Percentiles rank a stretch among this genome's conserved stretches.
Conservation (phyloP, 2,797 vertebrate genomes). For the Erithacus rubecula region DNA sequence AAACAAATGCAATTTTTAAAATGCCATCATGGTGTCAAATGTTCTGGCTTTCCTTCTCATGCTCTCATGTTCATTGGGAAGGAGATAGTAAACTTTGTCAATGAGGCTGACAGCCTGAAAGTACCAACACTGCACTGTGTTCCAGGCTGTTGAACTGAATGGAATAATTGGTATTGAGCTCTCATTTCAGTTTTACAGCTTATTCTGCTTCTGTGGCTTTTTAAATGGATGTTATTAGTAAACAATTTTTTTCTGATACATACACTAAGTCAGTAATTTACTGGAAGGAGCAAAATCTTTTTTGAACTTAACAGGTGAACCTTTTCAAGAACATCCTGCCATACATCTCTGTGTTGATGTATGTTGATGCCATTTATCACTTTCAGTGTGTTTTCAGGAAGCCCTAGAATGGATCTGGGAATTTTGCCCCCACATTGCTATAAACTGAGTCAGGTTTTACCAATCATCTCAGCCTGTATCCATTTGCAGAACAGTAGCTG, state of each 20-base stretch:
- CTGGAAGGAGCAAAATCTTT: background rate
- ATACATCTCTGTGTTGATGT: background rate
- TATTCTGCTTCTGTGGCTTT: background rate
- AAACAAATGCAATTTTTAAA: background rate
- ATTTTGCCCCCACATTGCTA: background rate
- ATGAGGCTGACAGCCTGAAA: background rate
- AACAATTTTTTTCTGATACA: background rate
- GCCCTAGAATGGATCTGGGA: background rate
- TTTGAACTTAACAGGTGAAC: background rate
- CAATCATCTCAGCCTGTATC: background rate
- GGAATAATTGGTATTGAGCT: background rate
- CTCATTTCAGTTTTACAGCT: background rate
- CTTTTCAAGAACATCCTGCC: background rate
- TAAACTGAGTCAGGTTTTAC: background rate
- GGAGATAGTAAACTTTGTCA: background rate
- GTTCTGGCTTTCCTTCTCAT: background rate
- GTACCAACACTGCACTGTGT: background rate
- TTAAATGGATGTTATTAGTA: background rate
- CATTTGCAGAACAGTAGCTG: conserved; percentile 37
- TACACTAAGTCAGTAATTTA: background rate
- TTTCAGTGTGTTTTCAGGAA: background rate
- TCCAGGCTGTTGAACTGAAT: background rate
- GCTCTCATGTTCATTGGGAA: background rate
- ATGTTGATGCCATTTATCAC: background rate
- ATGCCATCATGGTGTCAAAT: background rate